phyloP scores from a whole-genome alignment of 2,797 vertebrate species.

The Oreochromis grahami region DNA sequence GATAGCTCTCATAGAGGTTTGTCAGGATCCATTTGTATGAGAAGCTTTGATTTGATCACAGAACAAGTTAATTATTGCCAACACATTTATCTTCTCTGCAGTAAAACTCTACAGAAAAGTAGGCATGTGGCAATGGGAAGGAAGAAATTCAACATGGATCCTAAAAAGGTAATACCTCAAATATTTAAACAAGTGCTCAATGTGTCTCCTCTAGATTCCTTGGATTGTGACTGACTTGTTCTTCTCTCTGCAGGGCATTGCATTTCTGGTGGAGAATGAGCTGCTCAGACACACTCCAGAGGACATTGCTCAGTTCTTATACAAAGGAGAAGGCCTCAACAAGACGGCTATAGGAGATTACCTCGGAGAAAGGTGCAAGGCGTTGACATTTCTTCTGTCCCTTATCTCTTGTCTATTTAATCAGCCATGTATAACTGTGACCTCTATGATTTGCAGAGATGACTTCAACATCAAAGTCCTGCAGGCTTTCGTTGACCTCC shows the following conservation, averaged over 20 bases:
- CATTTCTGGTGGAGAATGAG: slow-evolving; percentile 91
- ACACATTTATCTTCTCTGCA: slow-evolving; percentile 41
- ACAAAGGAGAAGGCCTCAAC: slow-evolving; percentile 94
- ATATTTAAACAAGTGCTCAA: background rate
- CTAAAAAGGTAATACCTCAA: slow-evolving; percentile 79
- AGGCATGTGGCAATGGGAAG: slow-evolving; percentile 93
- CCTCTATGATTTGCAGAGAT: slow-evolving; percentile 71
- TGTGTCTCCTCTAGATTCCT: background rate
- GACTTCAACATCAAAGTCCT: slow-evolving; percentile 93
- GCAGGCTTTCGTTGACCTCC: slow-evolving; percentile 91
- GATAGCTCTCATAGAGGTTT: background rate
- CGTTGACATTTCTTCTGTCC: background rate
- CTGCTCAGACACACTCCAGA: slow-evolving; percentile 87
- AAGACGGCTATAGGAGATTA: slow-evolving; percentile 96
- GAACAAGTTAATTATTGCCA: background rate
- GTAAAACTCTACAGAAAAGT: slow-evolving; percentile 93
- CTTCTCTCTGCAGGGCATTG: slow-evolving; percentile 79
- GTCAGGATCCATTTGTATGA: background rate
- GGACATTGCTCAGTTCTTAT: slow-evolving; percentile 90
- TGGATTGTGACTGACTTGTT: background rate
- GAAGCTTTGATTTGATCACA: background rate
- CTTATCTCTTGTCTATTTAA: background rate
- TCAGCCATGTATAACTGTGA: background rate
- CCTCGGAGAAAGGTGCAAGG: slow-evolving; percentile 82
- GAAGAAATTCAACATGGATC: slow-evolving; percentile 97